Conservation (phyloP, 2,113 vertebrate genomes). For the Cyrtonyx montezumae region DNA sequence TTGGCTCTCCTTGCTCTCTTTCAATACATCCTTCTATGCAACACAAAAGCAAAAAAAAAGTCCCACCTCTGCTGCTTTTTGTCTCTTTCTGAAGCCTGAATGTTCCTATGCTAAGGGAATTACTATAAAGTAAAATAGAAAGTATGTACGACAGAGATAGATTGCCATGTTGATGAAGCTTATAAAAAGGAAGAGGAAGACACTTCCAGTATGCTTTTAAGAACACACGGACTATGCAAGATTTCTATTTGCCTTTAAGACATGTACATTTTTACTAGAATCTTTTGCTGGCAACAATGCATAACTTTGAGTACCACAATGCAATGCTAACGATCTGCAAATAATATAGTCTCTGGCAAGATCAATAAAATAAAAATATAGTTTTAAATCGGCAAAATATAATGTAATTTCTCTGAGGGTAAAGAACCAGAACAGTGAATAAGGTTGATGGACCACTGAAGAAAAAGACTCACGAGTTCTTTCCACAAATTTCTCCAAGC, state of each 20-base stretch:
- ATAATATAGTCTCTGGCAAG: background rate
- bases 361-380: slow-evolving; percentile 56
- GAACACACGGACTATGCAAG: background rate
- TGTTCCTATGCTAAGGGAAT: background rate
- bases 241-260: slow-evolving; percentile 52
- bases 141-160: background rate
- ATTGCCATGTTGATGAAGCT: background rate
- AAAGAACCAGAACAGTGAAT: slow-evolving; percentile 54
- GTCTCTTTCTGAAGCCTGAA: background rate
- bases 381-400: slow-evolving; percentile 46
- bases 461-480: slow-evolving; percentile 45
- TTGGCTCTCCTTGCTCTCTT: background rate
- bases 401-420: slow-evolving; percentile 59
- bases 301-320: slow-evolving; percentile 14
- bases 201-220: background rate
- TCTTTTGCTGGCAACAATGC: slow-evolving; percentile 39
- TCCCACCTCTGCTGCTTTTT: background rate
- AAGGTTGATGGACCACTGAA: background rate
- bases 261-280: slow-evolving; percentile 64
- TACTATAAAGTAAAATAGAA: background rate
- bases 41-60: background rate
- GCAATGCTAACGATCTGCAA: slow-evolving; percentile 22
- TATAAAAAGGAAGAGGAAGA: background rate
- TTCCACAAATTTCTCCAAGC: background rate
- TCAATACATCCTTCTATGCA: background rate